Percentiles rank a stretch among this genome's conserved stretches.
phyloP scores from a whole-genome alignment of 2,113 vertebrate species.

The Leucosticte australis region DNA sequence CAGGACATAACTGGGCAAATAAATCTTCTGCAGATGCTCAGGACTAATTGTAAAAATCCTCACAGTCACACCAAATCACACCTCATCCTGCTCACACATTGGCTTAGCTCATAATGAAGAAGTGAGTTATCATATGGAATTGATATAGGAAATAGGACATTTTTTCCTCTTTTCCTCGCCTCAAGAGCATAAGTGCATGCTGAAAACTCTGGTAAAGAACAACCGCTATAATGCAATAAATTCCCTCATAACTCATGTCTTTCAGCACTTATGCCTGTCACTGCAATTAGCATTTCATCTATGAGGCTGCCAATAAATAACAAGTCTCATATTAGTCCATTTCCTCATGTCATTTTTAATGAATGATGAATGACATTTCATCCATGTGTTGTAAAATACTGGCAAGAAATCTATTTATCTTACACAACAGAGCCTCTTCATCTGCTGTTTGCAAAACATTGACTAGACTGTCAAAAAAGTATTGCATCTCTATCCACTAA shows the following conservation, averaged over 20 bases:
- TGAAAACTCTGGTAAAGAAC: background rate
- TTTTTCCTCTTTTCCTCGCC: background rate
- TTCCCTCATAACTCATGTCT: background rate
- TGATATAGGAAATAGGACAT: background rate
- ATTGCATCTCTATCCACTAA: background rate
- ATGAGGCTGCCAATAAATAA: conserved; percentile 8
- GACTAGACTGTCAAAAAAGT: background rate
- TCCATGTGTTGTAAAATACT: background rate
- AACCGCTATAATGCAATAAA: background rate
- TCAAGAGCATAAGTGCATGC: background rate
- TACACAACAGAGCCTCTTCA: background rate
- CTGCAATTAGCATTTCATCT: conserved; percentile 4
- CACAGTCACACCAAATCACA: background rate
- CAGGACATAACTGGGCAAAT: background rate
- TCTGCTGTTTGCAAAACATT: background rate
- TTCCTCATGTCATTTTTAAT: background rate
- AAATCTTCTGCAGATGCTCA: background rate
- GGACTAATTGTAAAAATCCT: background rate
- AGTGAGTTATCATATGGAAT: background rate
- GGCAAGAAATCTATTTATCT: background rate
- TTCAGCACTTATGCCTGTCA: background rate
- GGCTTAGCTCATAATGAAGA: background rate
- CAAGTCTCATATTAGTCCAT: background rate
- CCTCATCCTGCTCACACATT: background rate
- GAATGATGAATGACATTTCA: conserved; percentile 4